Evolutionary conservation across 1,140 invertebrate species (phyloP), one percentile per base, ranked within the genome.

Genomic region (Luehdorfia chinensis): DNA sequence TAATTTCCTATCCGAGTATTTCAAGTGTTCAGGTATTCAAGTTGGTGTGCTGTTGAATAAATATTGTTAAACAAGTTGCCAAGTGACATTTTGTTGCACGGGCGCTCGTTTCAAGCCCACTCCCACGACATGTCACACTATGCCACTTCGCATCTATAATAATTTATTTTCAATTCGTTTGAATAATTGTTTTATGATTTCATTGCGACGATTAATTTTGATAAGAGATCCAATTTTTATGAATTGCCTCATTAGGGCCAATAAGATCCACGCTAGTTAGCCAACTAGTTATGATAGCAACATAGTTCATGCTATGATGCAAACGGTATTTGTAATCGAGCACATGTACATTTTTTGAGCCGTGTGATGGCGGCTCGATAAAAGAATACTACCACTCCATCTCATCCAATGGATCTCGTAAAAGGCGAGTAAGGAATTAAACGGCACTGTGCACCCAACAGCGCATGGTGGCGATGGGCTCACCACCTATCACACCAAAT

Each of bases 31-130:
- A 66, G 72, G 67, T 69, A 60, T 75, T 70, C 55, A 67, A 74
- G 68, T 65, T 62, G 55, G 56, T 71, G 54, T 62, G 66, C 62
- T 68, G 72, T 84, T 84, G 74, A 80, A 84, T 75, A 81, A 81
- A 84, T 74, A 84, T 80, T 75, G 67, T 80, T 67, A 51, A 69
- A 83, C 71, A 77, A 78, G 73, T 77, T 68, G 67, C 68, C 74
- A 72, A 79, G 75, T 79, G 73, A 83, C 76, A 84, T 79, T 78
- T 76, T 61, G 63, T 66, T 66, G 65, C 58, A 62, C 60, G 41
- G 46, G 49, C 59, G 56, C 62, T 54, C 51, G 50, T 52, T 45
- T 36, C 45, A 23, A 48, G 55, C 51, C 50, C 55, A 62, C 54
- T 66, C 69, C 66, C 66, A 74, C 75, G 53, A 66, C 56, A 61